phyloP scores from a whole-genome alignment of 2,797 vertebrate genomes.

The Hemitrygon akajei region DNA sequence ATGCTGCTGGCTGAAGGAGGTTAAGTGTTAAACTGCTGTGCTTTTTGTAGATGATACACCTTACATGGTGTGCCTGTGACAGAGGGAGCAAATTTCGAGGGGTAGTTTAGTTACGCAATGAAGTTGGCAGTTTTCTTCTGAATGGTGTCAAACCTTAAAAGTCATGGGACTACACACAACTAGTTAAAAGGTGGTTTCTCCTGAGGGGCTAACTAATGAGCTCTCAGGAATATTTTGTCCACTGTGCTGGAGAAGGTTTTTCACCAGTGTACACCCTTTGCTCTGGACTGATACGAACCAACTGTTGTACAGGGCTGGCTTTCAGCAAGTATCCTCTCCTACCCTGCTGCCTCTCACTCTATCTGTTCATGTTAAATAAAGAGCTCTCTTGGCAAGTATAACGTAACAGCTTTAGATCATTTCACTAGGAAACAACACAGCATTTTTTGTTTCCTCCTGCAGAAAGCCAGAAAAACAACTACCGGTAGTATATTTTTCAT shows the following conservation, averaged over 20 bases:
- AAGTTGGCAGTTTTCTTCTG: no score
- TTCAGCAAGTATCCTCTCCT: neutral
- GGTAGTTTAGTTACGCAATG: no score
- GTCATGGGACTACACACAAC: no score
- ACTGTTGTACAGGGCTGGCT: neutral
- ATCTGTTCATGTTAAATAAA: neutral
- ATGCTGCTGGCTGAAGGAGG: no score
- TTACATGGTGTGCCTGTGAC: no score
- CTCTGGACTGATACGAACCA: neutral
- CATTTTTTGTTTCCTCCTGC: neutral
- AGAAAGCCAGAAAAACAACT: neutral
- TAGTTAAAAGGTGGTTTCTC: no score
- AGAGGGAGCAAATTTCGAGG: no score
- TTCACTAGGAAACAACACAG: neutral
- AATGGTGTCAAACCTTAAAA: no score
- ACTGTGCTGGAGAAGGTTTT: neutral
- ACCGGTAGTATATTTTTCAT: neutral
- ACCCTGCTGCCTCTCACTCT: neutral
- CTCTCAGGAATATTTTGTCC: neutral
- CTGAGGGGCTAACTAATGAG: no score
- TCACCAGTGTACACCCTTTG: neutral
- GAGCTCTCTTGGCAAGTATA: neutral
- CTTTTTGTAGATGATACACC: no score
- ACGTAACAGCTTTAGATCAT: neutral
- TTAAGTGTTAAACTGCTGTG: no score